Percentiles rank a stretch among this genome's conserved stretches.
Evolutionary conservation across 2,113 vertebrate genomes (phyloP).

Genomic region (Zapornia atra): DNA sequence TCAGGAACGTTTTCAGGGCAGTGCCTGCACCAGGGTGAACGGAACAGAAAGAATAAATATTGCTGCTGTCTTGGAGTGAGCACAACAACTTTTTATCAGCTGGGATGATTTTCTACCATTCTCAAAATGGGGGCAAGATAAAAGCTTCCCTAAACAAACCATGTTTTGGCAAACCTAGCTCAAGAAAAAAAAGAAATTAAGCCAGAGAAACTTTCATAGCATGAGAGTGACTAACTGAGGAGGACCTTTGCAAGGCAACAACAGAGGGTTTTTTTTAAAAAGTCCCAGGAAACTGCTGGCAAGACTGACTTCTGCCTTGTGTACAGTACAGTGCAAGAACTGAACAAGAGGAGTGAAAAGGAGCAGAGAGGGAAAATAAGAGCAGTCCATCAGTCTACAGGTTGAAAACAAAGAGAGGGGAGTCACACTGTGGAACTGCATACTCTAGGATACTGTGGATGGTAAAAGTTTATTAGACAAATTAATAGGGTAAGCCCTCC

Average conservation of each 20-base stretch:
- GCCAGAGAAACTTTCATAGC: neutral
- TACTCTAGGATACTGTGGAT: neutral
- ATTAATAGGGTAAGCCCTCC: neutral
- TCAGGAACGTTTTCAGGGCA: neutral
- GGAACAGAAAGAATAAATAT: neutral
- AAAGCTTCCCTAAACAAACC: neutral
- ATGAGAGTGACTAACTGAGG: neutral
- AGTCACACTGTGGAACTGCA: neutral
- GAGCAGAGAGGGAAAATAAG: neutral
- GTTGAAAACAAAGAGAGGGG: neutral
- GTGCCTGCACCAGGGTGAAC: neutral
- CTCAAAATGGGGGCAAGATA: neutral
- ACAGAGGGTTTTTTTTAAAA: neutral
- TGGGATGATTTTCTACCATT: neutral
- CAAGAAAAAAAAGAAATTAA: neutral
- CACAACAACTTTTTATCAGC: neutral
- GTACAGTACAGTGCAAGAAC: neutral
- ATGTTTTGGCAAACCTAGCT: neutral
- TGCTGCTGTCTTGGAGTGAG: neutral
- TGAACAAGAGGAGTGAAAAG: neutral
- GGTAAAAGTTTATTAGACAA: conserved; percentile 4
- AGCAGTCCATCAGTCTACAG: neutral
- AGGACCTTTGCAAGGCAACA: neutral
- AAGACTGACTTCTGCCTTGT: neutral
- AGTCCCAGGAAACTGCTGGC: neutral